Conservation (phyloP, 2,888 invertebrate genomes). For the Arge pagana region DNA sequence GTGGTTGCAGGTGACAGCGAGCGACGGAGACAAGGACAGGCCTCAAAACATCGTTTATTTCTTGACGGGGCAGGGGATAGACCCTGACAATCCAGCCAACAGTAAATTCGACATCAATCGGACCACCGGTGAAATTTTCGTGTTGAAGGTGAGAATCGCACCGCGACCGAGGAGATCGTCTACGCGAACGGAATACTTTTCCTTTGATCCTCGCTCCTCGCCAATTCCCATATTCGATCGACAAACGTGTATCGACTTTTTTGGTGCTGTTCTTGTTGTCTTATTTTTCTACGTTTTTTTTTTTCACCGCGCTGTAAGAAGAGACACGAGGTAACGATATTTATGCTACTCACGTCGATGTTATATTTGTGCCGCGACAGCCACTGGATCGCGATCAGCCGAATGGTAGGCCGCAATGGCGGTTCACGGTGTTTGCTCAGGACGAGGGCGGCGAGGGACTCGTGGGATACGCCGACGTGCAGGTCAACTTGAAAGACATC, state of each 20-base stretch:
- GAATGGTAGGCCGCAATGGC: constrained; percentile 93
- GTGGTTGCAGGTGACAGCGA: constrained; percentile 92
- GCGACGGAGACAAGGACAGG: constrained; percentile 94
- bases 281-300: background rate
- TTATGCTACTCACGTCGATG: no score
- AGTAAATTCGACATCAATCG: constrained; percentile 97
- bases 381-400: constrained; percentile 97
- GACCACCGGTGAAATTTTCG: constrained; percentile 93
- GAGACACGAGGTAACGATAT: no score
- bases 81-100: constrained; percentile 92
- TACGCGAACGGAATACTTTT: constrained; percentile 10
- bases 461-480: constrained; percentile 96
- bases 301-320: constrained; percentile 19
- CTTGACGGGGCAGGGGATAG: constrained; percentile 93
- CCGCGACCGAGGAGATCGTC: no score
- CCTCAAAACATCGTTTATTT: constrained; percentile 96
- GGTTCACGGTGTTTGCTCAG: constrained; percentile 94
- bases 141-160: constrained; percentile 81
- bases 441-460: constrained; percentile 95
- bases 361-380: no score
- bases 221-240: no score
- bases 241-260: no score
- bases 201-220: no score
- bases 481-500: constrained; percentile 95
- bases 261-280: no score